Evolutionary conservation across 2,797 vertebrate genomes (phyloP).

Genomic region (Ataeniobius toweri): DNA sequence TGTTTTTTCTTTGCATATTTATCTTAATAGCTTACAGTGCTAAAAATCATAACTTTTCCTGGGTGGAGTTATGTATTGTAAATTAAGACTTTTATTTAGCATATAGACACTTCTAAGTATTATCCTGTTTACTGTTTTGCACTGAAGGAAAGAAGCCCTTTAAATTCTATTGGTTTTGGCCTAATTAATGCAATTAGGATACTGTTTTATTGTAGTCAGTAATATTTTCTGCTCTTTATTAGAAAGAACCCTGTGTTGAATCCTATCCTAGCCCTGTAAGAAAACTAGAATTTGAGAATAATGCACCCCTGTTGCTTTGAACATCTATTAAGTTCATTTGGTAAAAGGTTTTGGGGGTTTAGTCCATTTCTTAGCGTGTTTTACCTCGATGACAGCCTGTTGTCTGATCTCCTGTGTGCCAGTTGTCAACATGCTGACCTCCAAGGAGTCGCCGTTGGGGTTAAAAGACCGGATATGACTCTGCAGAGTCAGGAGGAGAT

Average conservation of each 20-base stretch:
- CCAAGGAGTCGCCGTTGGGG: neutral
- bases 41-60: neutral
- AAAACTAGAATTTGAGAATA: neutral
- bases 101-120: neutral
- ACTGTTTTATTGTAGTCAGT: too few species aligned
- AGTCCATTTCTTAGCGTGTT: neutral
- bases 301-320: neutral
- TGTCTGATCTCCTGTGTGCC: neutral
- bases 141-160: too few species aligned
- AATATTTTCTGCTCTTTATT: too few species aligned
- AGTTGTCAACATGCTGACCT: constrained; percentile 35
- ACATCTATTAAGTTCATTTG: neutral
- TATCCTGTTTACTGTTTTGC: neutral
- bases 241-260: neutral
- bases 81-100: neutral
- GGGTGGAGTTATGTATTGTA: neutral
- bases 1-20: neutral
- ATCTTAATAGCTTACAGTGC: neutral
- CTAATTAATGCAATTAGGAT: too few species aligned
- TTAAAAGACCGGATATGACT: constrained; percentile 47
- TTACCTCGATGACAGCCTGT: constrained; percentile 6
- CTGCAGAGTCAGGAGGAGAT: constrained; percentile 60
- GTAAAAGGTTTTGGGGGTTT: neutral
- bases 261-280: neutral
- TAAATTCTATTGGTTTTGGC: too few species aligned